Percentiles rank a stretch among this genome's conserved stretches.
These are phyloP conservation scores for Neoarius graeffei DNA, from an alignment of 2,113 vertebrate species.

Conservation along the genomic window DNA sequence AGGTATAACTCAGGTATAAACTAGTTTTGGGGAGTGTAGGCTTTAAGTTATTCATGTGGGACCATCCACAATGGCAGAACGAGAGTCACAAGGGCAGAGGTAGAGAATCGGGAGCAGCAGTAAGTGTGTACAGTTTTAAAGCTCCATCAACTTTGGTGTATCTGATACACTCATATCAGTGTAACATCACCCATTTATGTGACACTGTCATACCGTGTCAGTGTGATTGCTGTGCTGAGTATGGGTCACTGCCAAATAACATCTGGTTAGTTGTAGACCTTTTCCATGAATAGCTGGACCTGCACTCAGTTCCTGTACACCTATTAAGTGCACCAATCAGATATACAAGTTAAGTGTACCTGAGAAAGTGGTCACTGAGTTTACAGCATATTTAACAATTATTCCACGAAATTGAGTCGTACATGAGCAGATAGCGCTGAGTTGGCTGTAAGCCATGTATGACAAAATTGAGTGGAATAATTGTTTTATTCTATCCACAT, in stretches of 20 bases:
- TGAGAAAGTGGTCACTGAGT: neutral
- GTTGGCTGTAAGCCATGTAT: too few relatives aligned
- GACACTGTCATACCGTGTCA: neutral
- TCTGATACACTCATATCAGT: neutral
- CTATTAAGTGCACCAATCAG: neutral
- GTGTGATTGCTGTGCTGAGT: neutral
- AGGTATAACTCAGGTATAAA: neutral
- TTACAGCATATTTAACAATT: too few relatives aligned
- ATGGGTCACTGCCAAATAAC: neutral
- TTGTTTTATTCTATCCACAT: too few relatives aligned
- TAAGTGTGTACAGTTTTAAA: neutral
- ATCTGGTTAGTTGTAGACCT: neutral
- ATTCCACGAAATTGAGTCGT: too few relatives aligned
- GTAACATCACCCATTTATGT: neutral
- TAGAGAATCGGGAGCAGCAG: neutral
- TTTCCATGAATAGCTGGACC: neutral
- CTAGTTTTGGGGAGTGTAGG: neutral
- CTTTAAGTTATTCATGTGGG: neutral
- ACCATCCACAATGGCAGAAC: neutral
- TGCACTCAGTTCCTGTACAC: neutral
- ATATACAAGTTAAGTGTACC: neutral
- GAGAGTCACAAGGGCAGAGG: neutral
- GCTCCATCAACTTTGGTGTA: neutral
- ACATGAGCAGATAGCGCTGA: too few relatives aligned
- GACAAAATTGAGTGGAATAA: too few relatives aligned